phyloP scores from a whole-genome alignment of 2,113 vertebrate genomes.

The Patagioenas fasciata region DNA sequence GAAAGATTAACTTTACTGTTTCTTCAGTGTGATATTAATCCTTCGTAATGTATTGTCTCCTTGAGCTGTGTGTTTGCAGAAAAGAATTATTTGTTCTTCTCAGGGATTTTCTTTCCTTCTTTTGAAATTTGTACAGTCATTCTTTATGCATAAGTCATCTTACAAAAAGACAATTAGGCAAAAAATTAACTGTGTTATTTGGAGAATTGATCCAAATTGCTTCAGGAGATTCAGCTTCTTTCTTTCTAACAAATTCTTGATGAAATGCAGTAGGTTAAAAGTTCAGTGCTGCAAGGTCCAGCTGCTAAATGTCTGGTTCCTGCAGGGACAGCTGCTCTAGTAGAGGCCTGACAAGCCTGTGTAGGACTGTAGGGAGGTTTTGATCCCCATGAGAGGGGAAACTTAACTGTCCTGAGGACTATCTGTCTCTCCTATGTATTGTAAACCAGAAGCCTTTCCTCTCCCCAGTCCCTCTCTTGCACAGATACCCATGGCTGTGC shows the following conservation, averaged over 20 bases:
- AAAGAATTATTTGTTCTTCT: background rate
- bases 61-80: background rate
- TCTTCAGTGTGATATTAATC: background rate
- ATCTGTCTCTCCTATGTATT: accelerated
- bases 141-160: background rate
- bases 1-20: background rate
- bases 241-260: background rate
- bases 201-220: background rate
- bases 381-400: background rate
- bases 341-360: accelerated
- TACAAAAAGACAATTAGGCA: background rate
- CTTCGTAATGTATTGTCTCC: background rate
- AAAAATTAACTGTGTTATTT: background rate
- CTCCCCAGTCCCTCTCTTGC: background rate
- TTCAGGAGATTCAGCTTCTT: background rate
- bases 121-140: background rate
- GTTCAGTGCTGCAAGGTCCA: background rate
- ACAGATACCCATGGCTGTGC: background rate
- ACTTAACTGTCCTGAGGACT: background rate
- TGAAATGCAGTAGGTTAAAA: background rate
- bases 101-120: background rate
- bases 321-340: background rate
- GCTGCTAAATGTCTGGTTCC: background rate
- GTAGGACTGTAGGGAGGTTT: background rate
- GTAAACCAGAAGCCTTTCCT: background rate